Conservation (phyloP, 2,113 vertebrate genomes). For the Corythornis vintsioides region DNA sequence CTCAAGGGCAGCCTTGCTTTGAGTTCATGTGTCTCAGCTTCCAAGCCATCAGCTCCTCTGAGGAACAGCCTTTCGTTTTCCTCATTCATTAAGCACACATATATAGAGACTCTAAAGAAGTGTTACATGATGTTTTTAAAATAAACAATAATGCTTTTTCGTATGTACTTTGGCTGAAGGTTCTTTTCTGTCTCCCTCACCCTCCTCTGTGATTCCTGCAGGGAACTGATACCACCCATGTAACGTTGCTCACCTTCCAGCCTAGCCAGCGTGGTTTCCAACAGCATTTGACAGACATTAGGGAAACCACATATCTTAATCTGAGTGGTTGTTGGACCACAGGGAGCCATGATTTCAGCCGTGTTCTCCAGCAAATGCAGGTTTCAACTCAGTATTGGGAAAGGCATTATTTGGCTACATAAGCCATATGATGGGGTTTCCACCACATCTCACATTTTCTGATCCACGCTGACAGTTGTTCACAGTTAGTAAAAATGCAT, state of each 20-base stretch:
- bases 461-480: conserved; percentile 16
- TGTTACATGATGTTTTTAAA: conserved; percentile 58
- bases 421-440: background rate
- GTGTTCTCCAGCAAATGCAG: background rate
- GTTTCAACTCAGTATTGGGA: background rate
- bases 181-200: conserved; percentile 32
- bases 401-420: conserved; percentile 8
- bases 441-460: background rate
- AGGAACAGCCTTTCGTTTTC: conserved; percentile 39
- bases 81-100: conserved; percentile 22
- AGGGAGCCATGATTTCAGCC: conserved; percentile 28
- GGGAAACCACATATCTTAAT: conserved; percentile 47
- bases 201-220: background rate
- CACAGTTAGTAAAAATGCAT: conserved; percentile 35
- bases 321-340: background rate
- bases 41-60: background rate
- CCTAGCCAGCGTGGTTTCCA: background rate
- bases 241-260: conserved; percentile 29
- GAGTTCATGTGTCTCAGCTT: conserved; percentile 1
- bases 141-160: conserved; percentile 48
- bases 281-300: conserved; percentile 32
- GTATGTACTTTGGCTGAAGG: conserved; percentile 44
- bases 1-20: background rate
- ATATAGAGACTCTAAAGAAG: conserved; percentile 29
- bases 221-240: conserved; percentile 61